phyloP scores from a whole-genome alignment of 2,797 vertebrate genomes.

The Gymnocypris eckloni region DNA sequence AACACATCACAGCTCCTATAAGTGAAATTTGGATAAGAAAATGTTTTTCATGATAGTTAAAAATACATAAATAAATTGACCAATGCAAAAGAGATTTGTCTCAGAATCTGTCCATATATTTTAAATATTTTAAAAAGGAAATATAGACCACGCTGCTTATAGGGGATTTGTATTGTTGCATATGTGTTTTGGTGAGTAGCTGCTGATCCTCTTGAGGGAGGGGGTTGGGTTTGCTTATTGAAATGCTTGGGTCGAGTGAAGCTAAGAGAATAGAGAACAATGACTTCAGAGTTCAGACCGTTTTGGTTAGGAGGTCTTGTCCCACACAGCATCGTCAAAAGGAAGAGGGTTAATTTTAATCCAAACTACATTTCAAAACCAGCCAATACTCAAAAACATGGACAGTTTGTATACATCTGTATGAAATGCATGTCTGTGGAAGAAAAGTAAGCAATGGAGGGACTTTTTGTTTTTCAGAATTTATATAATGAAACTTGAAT shows the following conservation, averaged over 20 bases:
- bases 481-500: neutral
- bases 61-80: neutral
- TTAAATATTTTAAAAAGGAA: neutral
- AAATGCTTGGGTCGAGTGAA: neutral
- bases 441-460: neutral
- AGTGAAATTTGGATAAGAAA: neutral
- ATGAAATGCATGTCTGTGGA: neutral
- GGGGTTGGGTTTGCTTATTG: constrained; percentile 1
- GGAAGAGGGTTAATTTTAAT: neutral
- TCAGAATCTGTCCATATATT: neutral
- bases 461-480: neutral
- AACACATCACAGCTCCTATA: neutral
- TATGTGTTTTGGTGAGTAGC: neutral
- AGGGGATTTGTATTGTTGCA: neutral
- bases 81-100: neutral
- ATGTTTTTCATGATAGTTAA: neutral
- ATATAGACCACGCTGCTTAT: neutral
- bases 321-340: neutral
- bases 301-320: neutral
- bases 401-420: neutral
- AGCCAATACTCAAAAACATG: neutral
- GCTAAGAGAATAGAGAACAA: constrained; percentile 18
- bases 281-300: neutral
- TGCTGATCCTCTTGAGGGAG: constrained; percentile 6
- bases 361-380: neutral